A percentile compares a stretch with the other conserved stretches of the same genome.
phyloP scores from a whole-genome alignment of 2,113 vertebrate species.

The Colaptes auratus region DNA sequence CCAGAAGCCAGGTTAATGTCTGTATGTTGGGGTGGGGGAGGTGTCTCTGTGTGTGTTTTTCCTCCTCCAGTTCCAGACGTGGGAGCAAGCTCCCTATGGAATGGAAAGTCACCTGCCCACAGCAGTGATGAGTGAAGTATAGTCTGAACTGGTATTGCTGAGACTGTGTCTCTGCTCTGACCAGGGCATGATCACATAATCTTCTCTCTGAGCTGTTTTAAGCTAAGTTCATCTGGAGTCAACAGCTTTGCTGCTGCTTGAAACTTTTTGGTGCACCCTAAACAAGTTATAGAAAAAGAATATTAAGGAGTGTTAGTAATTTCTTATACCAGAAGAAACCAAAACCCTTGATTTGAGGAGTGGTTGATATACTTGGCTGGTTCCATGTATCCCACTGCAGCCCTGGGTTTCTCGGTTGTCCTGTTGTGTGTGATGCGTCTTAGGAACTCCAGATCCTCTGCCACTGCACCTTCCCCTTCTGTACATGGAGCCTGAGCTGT shows the following conservation, averaged over 20 bases:
- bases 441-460: rapidly evolving
- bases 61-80: too few species aligned
- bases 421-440: rapidly evolving
- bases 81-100: background rate
- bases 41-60: too few species aligned
- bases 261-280: background rate
- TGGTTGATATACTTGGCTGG: background rate
- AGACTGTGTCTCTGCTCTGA: conserved; percentile 72
- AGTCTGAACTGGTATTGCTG: conserved; percentile 82
- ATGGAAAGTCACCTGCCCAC: background rate
- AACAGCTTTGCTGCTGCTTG: background rate
- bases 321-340: background rate
- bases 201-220: conserved; percentile 83
- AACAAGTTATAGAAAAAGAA: background rate
- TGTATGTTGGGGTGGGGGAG: background rate
- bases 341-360: background rate
- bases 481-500: background rate
- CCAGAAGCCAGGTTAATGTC: background rate
- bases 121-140: conserved; percentile 82
- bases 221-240: background rate
- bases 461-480: background rate
- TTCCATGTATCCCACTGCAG: background rate
- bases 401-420: background rate
- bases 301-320: rapidly evolving
- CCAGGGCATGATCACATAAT: conserved; percentile 80